Evolutionary conservation across 2,797 vertebrate genomes (phyloP).

Genomic region (Graptemys geographica): DNA sequence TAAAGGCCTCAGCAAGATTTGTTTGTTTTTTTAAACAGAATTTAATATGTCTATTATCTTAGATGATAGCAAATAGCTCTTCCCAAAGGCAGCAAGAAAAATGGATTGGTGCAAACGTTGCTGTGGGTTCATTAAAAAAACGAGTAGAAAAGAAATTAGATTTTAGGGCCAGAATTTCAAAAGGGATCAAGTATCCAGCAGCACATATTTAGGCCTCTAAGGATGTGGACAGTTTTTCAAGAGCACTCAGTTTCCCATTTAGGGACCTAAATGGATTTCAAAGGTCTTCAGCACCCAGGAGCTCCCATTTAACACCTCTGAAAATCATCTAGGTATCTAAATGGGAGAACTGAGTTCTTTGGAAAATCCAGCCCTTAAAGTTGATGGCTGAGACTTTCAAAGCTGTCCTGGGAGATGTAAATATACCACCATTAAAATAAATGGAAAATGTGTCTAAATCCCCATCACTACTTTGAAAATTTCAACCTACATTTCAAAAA

Average conservation of each 20-base stretch:
- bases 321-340: background rate
- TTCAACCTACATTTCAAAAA: background rate
- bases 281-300: background rate
- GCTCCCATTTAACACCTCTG: background rate
- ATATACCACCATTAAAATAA: background rate
- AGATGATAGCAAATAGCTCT: background rate
- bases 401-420: background rate
- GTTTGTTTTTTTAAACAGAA: background rate
- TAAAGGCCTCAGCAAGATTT: background rate
- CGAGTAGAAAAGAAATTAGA: background rate
- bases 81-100: background rate
- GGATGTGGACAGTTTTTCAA: background rate
- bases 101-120: background rate
- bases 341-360: background rate
- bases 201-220: background rate
- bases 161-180: background rate
- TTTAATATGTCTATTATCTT: rapidly evolving
- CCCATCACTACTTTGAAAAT: background rate
- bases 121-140: background rate
- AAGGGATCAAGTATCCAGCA: background rate
- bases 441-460: background rate
- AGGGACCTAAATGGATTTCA: background rate
- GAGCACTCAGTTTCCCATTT: background rate
- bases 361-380: background rate
- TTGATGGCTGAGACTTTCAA: background rate